Percentiles rank a stretch among this genome's conserved stretches.
These are phyloP conservation scores for Ailuropoda melanoleuca DNA, from an alignment of 2,113 vertebrate species.

Conservation along the genomic window DNA sequence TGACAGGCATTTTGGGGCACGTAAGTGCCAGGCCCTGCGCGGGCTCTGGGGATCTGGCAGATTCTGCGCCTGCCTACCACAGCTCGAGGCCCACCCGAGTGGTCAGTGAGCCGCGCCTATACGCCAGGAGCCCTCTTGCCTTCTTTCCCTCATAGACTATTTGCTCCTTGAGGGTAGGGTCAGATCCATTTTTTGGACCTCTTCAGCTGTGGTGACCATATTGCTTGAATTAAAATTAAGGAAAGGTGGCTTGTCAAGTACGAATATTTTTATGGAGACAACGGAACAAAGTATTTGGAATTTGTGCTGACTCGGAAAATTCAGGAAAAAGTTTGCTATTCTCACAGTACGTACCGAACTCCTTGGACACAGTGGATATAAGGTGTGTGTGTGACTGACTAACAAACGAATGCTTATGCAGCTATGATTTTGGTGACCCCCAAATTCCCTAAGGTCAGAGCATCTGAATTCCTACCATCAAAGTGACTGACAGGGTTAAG, in stretches of 20 bases:
- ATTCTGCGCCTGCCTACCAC: neutral
- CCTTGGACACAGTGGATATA: neutral
- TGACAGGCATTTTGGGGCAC: neutral
- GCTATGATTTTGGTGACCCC: neutral
- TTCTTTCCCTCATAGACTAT: neutral
- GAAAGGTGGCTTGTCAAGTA: neutral
- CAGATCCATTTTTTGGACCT: neutral
- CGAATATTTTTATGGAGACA: neutral
- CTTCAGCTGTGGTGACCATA: neutral
- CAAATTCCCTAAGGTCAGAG: neutral
- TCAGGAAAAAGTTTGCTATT: conserved; percentile 39
- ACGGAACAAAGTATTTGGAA: neutral
- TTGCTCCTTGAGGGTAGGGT: neutral
- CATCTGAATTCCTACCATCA: neutral
- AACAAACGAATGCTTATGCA: neutral
- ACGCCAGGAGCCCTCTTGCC: neutral
- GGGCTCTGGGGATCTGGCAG: neutral
- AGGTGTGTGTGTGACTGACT: neutral
- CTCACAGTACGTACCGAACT: neutral
- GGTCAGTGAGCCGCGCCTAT: too few relatives aligned
- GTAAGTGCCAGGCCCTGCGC: neutral
- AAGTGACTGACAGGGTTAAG: neutral
- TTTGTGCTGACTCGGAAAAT: conserved; percentile 21
- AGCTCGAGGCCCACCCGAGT: neutral
- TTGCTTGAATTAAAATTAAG: conserved; percentile 35